Evolutionary conservation across 2,888 invertebrate species (phyloP), one percentile per base, ranked within the genome.

Genomic region (Antheraea yamamai): DNA sequence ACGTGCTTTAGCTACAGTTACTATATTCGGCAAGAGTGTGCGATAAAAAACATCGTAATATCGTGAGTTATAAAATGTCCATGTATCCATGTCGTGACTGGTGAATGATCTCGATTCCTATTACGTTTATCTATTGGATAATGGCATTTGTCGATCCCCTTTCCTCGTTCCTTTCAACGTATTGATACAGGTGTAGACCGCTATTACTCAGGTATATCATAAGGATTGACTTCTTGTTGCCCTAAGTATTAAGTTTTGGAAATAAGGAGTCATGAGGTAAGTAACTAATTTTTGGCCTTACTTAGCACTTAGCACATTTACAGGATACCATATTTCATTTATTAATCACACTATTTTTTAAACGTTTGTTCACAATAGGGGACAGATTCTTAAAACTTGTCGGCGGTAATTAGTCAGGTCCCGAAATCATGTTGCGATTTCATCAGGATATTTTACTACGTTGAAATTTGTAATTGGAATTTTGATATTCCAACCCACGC

Each of bases 61-160:
- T 75, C 75, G 55, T 75, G 14, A 20, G 58, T 26, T 75, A 47
- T 75, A 75, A 75, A 70, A 55, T 23, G 6, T 47, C 3, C 30
- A 30, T 10, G 18, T 61, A 7, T 64, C 23, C 20, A 74, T 75
- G 74, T 73, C 75, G 74, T 75, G 75, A 75, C 73, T 74, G 73
- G 51, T 64, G 74, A 77, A 66, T 77, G 76, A 77, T 77, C 58
- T 74, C 75, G 72, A 74, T 73, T 75, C 70, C 76, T 72, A 73
- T 76, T 76, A 76, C 75, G 73, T 52, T 73, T 76, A 75, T 75
- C 76, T 74, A 75, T 75, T 74, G 55, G 73, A 75, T 74, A 77
- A 75, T 77, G 35, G 55, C 73, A 71, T 68, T 66, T 70, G 72
- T 75, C 72, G 74, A 73, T 73, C 71, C 52, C 72, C 72, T 74